These are phyloP conservation scores for Hydropotes inermis DNA, from an alignment of 2,113 vertebrate genomes.

Conservation along the genomic window DNA sequence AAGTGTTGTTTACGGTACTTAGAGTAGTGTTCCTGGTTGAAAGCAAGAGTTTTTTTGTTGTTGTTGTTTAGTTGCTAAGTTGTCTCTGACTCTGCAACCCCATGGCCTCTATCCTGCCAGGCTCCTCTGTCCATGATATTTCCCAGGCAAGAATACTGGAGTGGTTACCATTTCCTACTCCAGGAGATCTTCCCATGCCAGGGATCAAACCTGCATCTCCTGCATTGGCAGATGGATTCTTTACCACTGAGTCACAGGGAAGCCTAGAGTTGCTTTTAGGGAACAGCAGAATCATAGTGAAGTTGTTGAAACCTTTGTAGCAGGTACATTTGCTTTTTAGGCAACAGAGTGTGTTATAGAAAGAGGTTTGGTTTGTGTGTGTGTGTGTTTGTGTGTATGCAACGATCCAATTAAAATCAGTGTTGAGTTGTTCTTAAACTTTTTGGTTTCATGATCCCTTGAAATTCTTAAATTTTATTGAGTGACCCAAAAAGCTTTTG, in stretches of 20 bases:
- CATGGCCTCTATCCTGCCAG: not conserved
- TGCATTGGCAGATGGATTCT: not conserved
- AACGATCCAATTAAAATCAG: not conserved
- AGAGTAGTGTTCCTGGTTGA: not conserved
- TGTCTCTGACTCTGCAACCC: not conserved
- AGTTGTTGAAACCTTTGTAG: not conserved
- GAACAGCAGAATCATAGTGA: not conserved
- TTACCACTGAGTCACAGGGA: not conserved
- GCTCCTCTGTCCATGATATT: not conserved
- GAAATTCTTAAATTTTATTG: not conserved
- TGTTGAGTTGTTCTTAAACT: not conserved
- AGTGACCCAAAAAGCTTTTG: not conserved
- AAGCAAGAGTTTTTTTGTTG: not conserved
- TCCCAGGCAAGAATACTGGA: not conserved
- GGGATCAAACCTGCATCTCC: not conserved
- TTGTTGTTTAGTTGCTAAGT: not conserved
- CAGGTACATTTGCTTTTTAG: not conserved
- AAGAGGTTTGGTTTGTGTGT: not conserved
- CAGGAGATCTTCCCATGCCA: not conserved
- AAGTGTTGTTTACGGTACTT: not conserved
- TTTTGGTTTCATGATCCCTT: not conserved
- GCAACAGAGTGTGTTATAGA: not conserved
- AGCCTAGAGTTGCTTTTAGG: not conserved
- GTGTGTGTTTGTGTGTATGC: fast-evolving
- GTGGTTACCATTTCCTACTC: not conserved